phyloP scores from a whole-genome alignment of 37 sponge, comb jelly and placozoan species.

The Beroe ovata region DNA sequence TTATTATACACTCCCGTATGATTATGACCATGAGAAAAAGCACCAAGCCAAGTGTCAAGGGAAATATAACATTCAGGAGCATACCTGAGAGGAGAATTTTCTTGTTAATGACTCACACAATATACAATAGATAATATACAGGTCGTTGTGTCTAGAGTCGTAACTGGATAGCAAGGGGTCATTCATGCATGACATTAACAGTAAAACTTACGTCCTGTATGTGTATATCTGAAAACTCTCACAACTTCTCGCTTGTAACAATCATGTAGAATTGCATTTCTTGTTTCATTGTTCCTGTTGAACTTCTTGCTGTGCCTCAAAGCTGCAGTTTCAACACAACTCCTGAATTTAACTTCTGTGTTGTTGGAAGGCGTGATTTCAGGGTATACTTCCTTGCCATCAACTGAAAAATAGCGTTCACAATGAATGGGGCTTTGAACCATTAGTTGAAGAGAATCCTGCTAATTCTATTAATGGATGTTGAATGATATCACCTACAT shows the following conservation, averaged over 20 bases:
- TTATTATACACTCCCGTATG: not conserved
- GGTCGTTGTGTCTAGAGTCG: too few species aligned
- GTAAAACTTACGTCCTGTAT: conserved; percentile 6
- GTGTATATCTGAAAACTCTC: not conserved
- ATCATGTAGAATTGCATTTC: not conserved
- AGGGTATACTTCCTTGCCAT: conserved; percentile 2
- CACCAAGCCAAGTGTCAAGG: not conserved
- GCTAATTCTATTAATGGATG: not conserved
- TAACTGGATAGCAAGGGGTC: too few species aligned
- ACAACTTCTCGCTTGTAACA: conserved; percentile 2
- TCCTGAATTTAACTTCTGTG: not conserved
- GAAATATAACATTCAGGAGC: conserved; percentile 25
- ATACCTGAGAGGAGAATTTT: not conserved
- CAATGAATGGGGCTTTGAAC: not conserved
- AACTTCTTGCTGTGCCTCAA: not conserved
- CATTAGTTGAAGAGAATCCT: not conserved
- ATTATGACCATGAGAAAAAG: not conserved
- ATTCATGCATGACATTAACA: too few species aligned
- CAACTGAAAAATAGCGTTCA: conserved; percentile 3
- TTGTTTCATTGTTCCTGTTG: not conserved
- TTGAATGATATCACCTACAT: not conserved
- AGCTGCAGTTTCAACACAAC: not conserved
- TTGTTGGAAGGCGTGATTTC: not conserved
- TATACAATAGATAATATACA: too few species aligned
- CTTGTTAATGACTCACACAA: not conserved